A percentile compares a stretch with the other conserved stretches of the same genome.
Conservation (phyloP, 2,888 invertebrate genomes). For the Bellardia pandia region DNA sequence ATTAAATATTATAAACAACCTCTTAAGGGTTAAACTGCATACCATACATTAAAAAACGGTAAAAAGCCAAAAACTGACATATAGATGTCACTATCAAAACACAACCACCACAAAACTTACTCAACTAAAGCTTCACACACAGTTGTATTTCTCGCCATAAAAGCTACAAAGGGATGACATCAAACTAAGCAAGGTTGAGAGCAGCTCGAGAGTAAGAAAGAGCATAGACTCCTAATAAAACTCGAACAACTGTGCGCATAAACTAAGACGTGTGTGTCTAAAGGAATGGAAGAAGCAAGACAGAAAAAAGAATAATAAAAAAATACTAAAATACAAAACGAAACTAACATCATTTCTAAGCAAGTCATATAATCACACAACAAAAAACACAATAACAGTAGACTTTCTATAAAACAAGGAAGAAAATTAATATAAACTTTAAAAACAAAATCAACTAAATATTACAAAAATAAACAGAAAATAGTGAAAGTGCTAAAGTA, state of each 20-base stretch:
- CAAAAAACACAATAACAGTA: constrained; percentile 25
- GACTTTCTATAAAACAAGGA: constrained; percentile 31
- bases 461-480: constrained; percentile 8
- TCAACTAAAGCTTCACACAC: constrained; percentile 43
- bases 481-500: neutral
- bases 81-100: constrained; percentile 39
- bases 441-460: constrained; percentile 11
- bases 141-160: constrained; percentile 43
- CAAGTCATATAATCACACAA: constrained; percentile 51
- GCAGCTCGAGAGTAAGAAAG: neutral
- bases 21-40: neutral
- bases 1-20: neutral
- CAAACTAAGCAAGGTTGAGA: constrained; percentile 62
- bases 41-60: neutral
- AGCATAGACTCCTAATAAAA: constrained; percentile 46
- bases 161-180: constrained; percentile 67
- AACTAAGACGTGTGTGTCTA: constrained; percentile 36
- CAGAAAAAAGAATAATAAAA: neutral
- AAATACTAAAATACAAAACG: constrained; percentile 35
- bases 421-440: constrained; percentile 6
- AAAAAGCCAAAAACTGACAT: neutral
- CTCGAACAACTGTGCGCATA: constrained; percentile 54
- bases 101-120: constrained; percentile 28
- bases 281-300: constrained; percentile 21
- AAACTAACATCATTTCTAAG: constrained; percentile 46